A percentile compares a stretch with the other conserved stretches of the same genome.
phyloP scores from a whole-genome alignment of 2,113 vertebrate species.

The Microtus richardsoni region DNA sequence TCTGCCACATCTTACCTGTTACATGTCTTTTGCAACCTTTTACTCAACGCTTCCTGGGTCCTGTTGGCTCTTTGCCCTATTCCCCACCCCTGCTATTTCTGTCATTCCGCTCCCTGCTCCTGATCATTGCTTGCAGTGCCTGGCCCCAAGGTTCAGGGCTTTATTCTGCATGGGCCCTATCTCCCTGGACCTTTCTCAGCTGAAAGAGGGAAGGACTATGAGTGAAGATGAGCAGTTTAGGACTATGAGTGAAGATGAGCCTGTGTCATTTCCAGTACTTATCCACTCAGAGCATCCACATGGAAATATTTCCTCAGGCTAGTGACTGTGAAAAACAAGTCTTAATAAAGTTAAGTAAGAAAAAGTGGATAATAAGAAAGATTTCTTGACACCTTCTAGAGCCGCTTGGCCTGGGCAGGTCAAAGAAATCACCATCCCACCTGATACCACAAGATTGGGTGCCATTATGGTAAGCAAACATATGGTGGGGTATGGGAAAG shows the following conservation, averaged over 20 bases:
- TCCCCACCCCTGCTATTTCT: background rate
- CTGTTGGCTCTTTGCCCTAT: background rate
- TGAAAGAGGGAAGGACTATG: background rate
- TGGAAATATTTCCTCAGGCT: background rate
- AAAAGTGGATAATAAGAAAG: constrained; percentile 40
- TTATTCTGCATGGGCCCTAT: background rate
- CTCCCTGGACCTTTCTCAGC: background rate
- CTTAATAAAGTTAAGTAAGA: background rate
- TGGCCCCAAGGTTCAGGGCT: background rate
- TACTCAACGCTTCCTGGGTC: background rate
- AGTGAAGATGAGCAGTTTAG: background rate
- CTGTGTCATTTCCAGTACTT: background rate
- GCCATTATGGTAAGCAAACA: background rate
- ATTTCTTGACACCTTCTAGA: background rate
- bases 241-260: background rate
- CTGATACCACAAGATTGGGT: background rate
- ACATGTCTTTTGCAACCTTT: background rate
- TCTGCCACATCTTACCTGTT: background rate
- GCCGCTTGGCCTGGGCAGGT: background rate
- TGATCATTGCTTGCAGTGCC: background rate
- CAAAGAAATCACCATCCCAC: background rate
- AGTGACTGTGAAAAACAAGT: background rate
- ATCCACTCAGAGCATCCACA: background rate
- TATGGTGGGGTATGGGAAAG: background rate
- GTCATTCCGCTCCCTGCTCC: accelerated